Conservation (phyloP, 2,113 vertebrate species). For the Perca schrenkii region DNA sequence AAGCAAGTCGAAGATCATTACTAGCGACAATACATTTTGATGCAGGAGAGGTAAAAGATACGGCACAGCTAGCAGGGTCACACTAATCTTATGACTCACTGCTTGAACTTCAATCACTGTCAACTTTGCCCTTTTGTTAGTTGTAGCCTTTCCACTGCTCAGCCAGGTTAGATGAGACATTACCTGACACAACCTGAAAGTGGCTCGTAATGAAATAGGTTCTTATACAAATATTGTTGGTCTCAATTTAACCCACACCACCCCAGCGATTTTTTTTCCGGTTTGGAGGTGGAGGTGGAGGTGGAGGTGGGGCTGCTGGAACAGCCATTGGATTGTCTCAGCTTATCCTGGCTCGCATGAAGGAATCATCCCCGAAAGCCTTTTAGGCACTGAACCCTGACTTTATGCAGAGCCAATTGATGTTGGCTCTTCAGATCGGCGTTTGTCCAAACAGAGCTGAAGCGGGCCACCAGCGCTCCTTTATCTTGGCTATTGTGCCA, state of each 20-base stretch:
- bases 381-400: constrained; percentile 73
- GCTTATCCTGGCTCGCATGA: constrained; percentile 64
- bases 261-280: background rate
- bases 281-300: background rate
- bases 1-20: background rate
- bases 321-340: constrained; percentile 45
- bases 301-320: constrained; percentile 27
- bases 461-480: constrained; percentile 28
- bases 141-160: background rate
- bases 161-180: background rate
- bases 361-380: constrained; percentile 71
- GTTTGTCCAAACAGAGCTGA: constrained; percentile 50
- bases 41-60: no score
- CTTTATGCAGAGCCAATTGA: constrained; percentile 54
- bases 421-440: constrained; percentile 55
- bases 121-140: constrained; percentile 22
- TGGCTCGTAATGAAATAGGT: background rate
- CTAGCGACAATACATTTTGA: background rate
- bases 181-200: background rate
- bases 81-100: background rate
- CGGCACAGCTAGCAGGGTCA: no score
- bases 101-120: background rate
- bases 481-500: constrained; percentile 58
- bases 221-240: no score
- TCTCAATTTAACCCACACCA: background rate